Conservation (phyloP, 2,888 invertebrate genomes). For the Amorpha juglandis region DNA sequence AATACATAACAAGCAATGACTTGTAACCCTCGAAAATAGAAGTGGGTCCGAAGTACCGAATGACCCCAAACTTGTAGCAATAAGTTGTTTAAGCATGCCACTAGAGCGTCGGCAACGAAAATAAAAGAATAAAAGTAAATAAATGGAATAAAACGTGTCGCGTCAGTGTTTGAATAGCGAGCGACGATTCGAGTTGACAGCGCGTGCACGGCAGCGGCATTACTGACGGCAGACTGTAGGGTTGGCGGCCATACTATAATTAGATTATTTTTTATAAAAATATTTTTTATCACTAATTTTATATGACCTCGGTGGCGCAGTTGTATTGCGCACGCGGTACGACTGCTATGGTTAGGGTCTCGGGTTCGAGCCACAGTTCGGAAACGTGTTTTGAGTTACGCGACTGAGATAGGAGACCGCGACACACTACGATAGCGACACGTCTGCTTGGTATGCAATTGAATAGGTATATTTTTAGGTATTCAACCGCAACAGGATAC, state of each 20-base stretch:
- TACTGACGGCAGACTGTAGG: conserved; percentile 8
- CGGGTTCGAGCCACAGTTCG: too few species aligned
- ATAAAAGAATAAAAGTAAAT: conserved; percentile 39
- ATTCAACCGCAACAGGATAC: too few species aligned
- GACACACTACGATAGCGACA: too few species aligned
- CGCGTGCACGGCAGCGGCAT: conserved; percentile 43
- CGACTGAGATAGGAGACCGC: too few species aligned
- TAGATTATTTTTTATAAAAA: too few species aligned
- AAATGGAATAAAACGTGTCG: conserved; percentile 33
- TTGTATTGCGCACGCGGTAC: too few species aligned
- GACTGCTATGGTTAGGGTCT: too few species aligned
- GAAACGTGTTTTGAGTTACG: too few species aligned
- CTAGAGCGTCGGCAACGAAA: conserved; percentile 46
- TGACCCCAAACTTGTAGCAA: conserved; percentile 16
- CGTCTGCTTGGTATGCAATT: too few species aligned
- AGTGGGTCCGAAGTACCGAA: conserved; percentile 5
- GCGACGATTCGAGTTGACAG: conserved; percentile 55
- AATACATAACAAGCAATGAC: conserved; percentile 26
- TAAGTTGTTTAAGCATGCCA: conserved; percentile 21
- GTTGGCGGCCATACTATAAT: background rate
- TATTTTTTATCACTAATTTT: too few species aligned
- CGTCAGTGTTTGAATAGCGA: conserved; percentile 47
- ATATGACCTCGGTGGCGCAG: too few species aligned
- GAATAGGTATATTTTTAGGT: too few species aligned
- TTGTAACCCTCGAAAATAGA: conserved; percentile 27